Percentiles rank a stretch among this genome's conserved stretches.
These are phyloP conservation scores for Aselliscus stoliczkanus DNA, from an alignment of 2,797 vertebrate genomes.

Conservation along the genomic window DNA sequence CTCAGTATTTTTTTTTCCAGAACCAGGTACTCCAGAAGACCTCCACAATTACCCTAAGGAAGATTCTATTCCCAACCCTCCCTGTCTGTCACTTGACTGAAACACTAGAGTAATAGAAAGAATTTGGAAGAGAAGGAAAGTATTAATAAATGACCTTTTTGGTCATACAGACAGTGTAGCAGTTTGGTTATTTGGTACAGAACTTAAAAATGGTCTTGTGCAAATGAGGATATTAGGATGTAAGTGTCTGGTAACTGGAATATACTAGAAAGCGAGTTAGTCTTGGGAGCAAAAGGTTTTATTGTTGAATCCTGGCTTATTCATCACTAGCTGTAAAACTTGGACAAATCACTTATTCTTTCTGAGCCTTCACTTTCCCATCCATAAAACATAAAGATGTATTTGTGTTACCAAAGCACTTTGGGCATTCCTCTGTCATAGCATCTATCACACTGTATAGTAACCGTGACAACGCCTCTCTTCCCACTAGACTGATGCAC, in stretches of 20 bases:
- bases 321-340: slow-evolving; percentile 21
- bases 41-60: slow-evolving; percentile 7
- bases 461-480: not conserved
- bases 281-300: not conserved
- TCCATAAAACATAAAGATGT: slow-evolving; percentile 5
- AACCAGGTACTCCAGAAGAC: slow-evolving; percentile 28
- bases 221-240: not conserved
- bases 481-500: not conserved
- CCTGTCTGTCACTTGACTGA: not conserved
- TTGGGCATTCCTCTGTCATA: slow-evolving; percentile 7
- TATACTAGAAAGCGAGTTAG: not conserved
- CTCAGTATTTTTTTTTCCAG: slow-evolving; percentile 37
- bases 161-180: not conserved
- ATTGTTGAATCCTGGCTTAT: slow-evolving; percentile 7
- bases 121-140: slow-evolving; percentile 30
- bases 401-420: slow-evolving; percentile 10
- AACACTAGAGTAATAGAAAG: not conserved
- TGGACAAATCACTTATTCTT: slow-evolving; percentile 26
- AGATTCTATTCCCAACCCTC: not conserved
- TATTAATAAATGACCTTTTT: not conserved
- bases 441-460: not conserved
- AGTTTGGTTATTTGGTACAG: not conserved
- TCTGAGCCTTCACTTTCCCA: slow-evolving; percentile 30
- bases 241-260: not conserved
- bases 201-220: slow-evolving; percentile 27